These are phyloP conservation scores for Stichodactyla helianthus DNA, from an alignment of 64 coral and sea anemone genomes.

Conservation along the genomic window DNA sequence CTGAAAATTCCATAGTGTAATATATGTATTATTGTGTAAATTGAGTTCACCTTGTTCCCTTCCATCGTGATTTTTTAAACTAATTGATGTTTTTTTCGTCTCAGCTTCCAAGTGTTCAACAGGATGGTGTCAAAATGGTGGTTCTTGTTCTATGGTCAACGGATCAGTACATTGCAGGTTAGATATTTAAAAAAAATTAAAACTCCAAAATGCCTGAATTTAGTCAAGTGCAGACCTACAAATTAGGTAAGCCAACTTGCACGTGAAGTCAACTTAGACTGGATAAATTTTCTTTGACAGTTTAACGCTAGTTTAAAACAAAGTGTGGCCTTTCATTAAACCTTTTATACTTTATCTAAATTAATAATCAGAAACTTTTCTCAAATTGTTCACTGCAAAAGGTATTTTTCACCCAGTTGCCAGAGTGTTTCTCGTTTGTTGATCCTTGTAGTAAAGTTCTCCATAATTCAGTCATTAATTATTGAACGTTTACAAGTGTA, in stretches of 20 bases:
- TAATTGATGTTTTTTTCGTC: constrained; percentile 41
- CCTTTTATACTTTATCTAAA: constrained; percentile 3
- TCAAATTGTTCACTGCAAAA: not conserved
- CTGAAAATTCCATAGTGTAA: not conserved
- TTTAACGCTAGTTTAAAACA: not conserved
- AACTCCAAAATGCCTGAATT: not conserved
- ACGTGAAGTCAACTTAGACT: not conserved
- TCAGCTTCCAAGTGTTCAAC: constrained; percentile 40
- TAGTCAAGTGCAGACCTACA: not conserved
- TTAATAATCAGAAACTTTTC: not conserved
- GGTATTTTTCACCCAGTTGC: no score
- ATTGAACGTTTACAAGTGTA: constrained; percentile 5
- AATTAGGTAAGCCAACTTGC: not conserved
- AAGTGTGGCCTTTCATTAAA: not conserved
- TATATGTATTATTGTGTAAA: constrained; percentile 23
- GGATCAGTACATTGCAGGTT: constrained; percentile 49
- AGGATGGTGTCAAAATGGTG: constrained; percentile 46
- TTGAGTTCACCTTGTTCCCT: constrained; percentile 27
- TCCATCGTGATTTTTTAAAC: constrained; percentile 41
- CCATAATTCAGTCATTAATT: not conserved
- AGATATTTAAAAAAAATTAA: not conserved
- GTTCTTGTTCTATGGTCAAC: constrained; percentile 1
- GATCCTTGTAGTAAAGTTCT: not conserved
- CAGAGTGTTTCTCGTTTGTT: not conserved
- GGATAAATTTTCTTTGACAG: constrained; percentile 15